phyloP scores from a whole-genome alignment of 1,140 invertebrate genomes.

The Parapsyche elsis region DNA sequence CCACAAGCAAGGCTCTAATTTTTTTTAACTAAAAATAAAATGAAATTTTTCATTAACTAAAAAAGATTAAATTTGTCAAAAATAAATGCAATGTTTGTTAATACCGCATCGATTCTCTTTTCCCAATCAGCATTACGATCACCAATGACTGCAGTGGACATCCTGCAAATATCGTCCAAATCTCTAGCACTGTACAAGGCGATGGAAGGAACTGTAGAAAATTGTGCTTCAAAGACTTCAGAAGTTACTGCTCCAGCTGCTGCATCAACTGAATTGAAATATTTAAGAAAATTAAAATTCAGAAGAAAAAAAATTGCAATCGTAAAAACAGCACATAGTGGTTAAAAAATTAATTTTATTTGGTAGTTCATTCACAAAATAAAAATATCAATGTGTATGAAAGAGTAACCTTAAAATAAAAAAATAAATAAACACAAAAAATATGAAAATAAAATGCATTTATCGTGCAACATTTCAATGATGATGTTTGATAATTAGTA shows the following conservation, averaged over 20 bases:
- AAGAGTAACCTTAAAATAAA: too few relatives aligned
- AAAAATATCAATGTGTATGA: too few relatives aligned
- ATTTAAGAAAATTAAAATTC: conserved; percentile 45
- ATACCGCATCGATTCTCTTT: conserved; percentile 87
- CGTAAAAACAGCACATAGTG: conserved; percentile 13
- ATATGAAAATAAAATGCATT: not conserved
- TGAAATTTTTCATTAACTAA: conserved; percentile 14
- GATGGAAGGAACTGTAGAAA: conserved; percentile 85
- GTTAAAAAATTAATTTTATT: too few relatives aligned
- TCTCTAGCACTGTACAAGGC: conserved; percentile 87
- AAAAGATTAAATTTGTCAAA: conserved; percentile 3
- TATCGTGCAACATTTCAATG: not conserved
- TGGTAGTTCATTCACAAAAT: too few relatives aligned
- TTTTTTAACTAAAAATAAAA: conserved; percentile 78
- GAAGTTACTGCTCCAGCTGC: conserved; percentile 89
- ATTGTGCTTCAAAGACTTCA: conserved; percentile 86
- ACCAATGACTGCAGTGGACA: conserved; percentile 79
- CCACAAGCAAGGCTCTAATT: conserved; percentile 82
- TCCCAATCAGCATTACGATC: conserved; percentile 92
- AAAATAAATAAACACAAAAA: not conserved
- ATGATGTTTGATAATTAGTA: not conserved
- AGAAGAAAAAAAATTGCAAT: too few relatives aligned
- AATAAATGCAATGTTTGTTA: conserved; percentile 51
- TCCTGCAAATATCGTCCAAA: conserved; percentile 84
- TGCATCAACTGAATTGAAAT: conserved; percentile 59